Evolutionary conservation across 2,797 vertebrate species (phyloP), one percentile per base, ranked within the genome.

Genomic region (Dendrocincla fuliginosa): DNA sequence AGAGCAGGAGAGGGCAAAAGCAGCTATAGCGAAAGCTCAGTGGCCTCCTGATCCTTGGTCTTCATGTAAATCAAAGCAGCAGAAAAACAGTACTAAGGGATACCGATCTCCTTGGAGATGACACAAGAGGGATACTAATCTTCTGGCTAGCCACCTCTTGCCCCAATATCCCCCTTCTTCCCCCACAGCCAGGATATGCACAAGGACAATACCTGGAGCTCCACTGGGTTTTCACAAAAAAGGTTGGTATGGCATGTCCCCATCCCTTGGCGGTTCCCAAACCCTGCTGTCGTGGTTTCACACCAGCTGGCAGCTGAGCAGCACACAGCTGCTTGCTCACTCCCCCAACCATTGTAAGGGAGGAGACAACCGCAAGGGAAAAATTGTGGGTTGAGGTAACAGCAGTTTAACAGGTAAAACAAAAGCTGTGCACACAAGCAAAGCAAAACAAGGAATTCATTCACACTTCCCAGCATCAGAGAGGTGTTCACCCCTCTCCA

Each of bases 1-100:
- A 75, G 59, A 91, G 73, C 65, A 52, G 55, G 63, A 92, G 78
- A 94, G 77, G 44, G 89, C 69, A 92, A 76, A 84, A 67, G 87
- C 44, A 52, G 35, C 57, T 76, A 70, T 55, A 73, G 75, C 1
- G 9, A 67, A 64, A 92, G n/a, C 81, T 82, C n/a, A 2, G 65
- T 28, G 41, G 85, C 63, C 44, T 93, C 87, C 35, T 5, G 0
- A 70, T 86, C 47, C 33, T 11, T 2, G 57, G 33, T 61, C 70
- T 32, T 59, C 30, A 0, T 9, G 11, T 27, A 50, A 80, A 44
- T 37, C 52, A 69, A 59, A 87, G 87, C 30, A 60, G 64, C 33
- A 74, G 27, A 69, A 77, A 74, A 65, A 22, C 56, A 57, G 70
- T 33, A 33, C 32, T 33, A 33, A 65, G 16, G 9, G 52, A 74